Evolutionary conservation across 2,888 invertebrate genomes (phyloP), one percentile per base, ranked within the genome.

Genomic region (Stenichneumon culpator): DNA sequence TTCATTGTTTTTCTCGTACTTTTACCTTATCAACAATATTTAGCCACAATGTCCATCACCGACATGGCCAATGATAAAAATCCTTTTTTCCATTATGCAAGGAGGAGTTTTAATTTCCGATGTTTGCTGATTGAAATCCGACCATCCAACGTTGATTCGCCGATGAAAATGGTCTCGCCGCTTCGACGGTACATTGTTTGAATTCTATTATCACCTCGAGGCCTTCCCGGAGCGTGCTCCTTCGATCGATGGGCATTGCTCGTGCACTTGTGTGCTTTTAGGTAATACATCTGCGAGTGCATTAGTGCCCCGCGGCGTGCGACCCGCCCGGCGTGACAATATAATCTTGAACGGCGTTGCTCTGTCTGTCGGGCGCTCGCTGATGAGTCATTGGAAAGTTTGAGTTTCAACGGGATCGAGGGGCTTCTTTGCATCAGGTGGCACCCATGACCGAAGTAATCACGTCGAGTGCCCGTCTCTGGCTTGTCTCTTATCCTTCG

Each of bases 391-490:
- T 77, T 60, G 39, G 47, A 82, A 82, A 78, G 82, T 78, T 77
- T 77, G 54, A 57, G 47, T 57, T 65, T 72, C 72, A 50, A 67
- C 16, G 11, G 36, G 22, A 54, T 6, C 22, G 63, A 19, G 11
- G 39, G 60, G 67, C 25, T 82, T 78, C 54, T 54, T 44, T 44
- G 44, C 52, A 57, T 72, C 77, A 78, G 67, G 82, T 79, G 78
- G 28, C 63, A 68, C 65, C 47, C 70, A 72, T 63, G 73, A 82
- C 75, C 69, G 11, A 80, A 83, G 82, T 84, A 86, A 86, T 86
- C 84, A 83, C 63, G 57, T 79, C 75, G 82, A 85, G 86, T 87
- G 85, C 86, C 80, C 57, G 75, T 57, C 44, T 39, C 77, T 28
- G 16, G 25, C 68, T 68, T 60, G 54, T 82, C 72, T 47, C 60